These are phyloP conservation scores for Tanypteryx hageni DNA, from an alignment of 2,888 invertebrate species.

Conservation along the genomic window DNA sequence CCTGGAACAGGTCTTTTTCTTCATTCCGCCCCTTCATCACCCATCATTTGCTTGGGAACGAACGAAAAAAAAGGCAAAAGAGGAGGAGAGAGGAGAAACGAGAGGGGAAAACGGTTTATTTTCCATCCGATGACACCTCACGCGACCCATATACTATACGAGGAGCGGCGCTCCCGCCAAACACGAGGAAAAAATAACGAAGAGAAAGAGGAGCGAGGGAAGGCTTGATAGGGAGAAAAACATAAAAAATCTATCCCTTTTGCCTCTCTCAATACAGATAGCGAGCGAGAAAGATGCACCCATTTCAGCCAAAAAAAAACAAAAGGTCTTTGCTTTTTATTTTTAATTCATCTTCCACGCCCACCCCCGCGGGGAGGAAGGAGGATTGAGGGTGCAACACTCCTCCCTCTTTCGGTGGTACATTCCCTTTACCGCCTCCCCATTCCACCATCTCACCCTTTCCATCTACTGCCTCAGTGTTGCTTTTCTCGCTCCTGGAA, in stretches of 20 bases:
- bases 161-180: background rate
- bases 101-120: background rate
- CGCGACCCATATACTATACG: constrained; percentile 19
- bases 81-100: background rate
- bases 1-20: background rate
- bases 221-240: background rate
- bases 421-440: too few relatives aligned
- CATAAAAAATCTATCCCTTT: background rate
- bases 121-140: constrained; percentile 25
- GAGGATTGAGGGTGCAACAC: too few relatives aligned
- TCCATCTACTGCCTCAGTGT: background rate
- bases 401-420: too few relatives aligned
- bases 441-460: too few relatives aligned
- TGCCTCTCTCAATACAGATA: constrained; percentile 14
- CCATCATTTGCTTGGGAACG: constrained; percentile 13
- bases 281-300: constrained; percentile 3
- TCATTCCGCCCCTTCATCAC: constrained; percentile 12
- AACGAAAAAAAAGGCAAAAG: background rate
- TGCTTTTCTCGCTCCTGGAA: background rate
- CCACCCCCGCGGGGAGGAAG: background rate
- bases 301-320: constrained; percentile 14
- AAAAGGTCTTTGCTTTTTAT: background rate
- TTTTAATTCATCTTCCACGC: constrained; percentile 28
- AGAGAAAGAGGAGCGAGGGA: background rate
- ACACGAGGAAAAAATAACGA: background rate